These are phyloP conservation scores for Eupithecia inturbata DNA, from an alignment of 2,888 invertebrate species.

Conservation along the genomic window DNA sequence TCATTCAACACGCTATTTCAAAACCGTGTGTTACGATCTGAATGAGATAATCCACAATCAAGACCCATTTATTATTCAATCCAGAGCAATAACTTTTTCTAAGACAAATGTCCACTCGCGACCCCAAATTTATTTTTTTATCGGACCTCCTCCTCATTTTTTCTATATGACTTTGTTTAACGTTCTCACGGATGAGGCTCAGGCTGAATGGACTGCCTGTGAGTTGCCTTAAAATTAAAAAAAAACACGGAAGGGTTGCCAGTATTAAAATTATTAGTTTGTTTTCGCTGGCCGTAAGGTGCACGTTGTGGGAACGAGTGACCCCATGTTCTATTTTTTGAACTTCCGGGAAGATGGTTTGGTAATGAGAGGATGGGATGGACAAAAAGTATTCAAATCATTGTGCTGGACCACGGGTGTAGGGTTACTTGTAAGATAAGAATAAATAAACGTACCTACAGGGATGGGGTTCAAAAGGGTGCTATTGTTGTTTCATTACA, in stretches of 20 bases:
- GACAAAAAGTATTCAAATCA: constrained; percentile 64
- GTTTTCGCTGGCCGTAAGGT: constrained; percentile 74
- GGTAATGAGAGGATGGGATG: constrained; percentile 72
- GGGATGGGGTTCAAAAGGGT: constrained; percentile 36
- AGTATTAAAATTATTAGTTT: constrained; percentile 78
- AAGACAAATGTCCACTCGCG: constrained; percentile 77
- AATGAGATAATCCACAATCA: constrained; percentile 66
- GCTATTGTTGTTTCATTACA: constrained; percentile 38
- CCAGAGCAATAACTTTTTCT: constrained; percentile 68
- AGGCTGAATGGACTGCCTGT: constrained; percentile 72
- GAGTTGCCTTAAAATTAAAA: constrained; percentile 48
- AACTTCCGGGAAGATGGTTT: constrained; percentile 80
- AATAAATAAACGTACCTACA: constrained; percentile 14
- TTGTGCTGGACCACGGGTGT: constrained; percentile 66
- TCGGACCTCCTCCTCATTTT: constrained; percentile 60
- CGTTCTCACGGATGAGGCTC: constrained; percentile 81
- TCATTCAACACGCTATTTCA: constrained; percentile 28
- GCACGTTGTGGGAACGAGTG: constrained; percentile 78
- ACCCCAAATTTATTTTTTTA: constrained; percentile 73
- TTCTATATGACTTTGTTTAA: constrained; percentile 76
- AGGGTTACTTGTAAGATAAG: constrained; percentile 51
- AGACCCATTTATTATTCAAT: constrained; percentile 69
- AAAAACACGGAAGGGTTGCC: constrained; percentile 82
- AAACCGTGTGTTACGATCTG: constrained; percentile 59
- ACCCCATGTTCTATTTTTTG: constrained; percentile 74